phyloP scores from a whole-genome alignment of 2,113 vertebrate species.

The Leptocoma aspasia region DNA sequence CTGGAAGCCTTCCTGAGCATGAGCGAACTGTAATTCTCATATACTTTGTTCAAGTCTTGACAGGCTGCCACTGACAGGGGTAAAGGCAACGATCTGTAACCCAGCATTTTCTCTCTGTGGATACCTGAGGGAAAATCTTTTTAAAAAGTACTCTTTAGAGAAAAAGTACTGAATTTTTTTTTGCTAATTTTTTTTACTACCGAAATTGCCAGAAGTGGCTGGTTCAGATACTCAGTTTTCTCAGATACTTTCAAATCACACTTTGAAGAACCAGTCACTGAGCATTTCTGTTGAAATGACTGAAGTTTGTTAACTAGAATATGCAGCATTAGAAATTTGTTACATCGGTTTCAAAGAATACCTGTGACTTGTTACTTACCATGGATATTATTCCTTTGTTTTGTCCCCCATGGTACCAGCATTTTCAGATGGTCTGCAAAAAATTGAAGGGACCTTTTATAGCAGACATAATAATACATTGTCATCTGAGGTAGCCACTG shows the following conservation, averaged over 20 bases:
- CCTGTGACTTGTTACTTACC: neutral
- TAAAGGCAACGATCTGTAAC: neutral
- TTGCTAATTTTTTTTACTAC: neutral
- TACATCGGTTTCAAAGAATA: neutral
- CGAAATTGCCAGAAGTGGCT: neutral
- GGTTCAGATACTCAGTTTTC: neutral
- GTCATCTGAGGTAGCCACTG: neutral
- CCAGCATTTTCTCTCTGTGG: neutral
- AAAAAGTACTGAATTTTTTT: neutral
- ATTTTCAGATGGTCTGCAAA: neutral
- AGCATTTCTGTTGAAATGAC: neutral
- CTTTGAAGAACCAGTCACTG: neutral
- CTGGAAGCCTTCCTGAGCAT: neutral
- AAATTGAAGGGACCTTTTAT: neutral
- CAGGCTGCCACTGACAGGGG: neutral
- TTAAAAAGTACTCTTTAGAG: neutral
- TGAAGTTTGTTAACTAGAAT: neutral
- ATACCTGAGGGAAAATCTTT: neutral
- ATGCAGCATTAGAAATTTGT: neutral
- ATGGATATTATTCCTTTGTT: neutral
- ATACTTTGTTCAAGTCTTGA: neutral
- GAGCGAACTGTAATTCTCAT: neutral
- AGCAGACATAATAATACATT: neutral
- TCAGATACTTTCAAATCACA: neutral
- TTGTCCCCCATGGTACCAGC: accelerated